Evolutionary conservation across 2,797 vertebrate species (phyloP).

Genomic region (Periophthalmus magnuspinnatus): DNA sequence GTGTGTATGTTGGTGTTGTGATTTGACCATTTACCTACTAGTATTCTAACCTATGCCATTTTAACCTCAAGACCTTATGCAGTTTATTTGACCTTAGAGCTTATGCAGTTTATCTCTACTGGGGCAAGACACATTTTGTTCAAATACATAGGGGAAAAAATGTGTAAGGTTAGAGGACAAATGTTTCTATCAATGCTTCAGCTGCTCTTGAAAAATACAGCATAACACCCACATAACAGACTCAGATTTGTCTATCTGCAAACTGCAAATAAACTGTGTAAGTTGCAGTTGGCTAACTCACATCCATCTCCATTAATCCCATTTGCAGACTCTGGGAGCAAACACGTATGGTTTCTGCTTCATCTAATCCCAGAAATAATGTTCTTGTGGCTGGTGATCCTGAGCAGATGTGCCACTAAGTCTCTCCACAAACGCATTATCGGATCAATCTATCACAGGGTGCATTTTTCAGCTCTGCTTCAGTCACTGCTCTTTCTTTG

Average conservation of each 20-base stretch:
- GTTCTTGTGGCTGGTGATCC: background rate
- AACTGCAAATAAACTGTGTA: conserved; percentile 6
- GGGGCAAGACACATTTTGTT: no score
- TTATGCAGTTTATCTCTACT: no score
- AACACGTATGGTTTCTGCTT: background rate
- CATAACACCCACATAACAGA: background rate
- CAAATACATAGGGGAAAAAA: no score
- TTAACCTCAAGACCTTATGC: no score
- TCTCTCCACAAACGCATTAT: conserved; percentile 8
- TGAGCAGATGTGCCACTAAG: conserved; percentile 3
- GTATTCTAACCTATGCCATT: no score
- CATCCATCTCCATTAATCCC: conserved; percentile 10
- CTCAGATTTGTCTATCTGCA: conserved; percentile 2
- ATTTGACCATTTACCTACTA: no score
- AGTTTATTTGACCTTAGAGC: no score
- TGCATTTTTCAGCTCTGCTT: conserved; percentile 10
- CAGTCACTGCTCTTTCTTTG: conserved; percentile 10
- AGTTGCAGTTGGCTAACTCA: background rate
- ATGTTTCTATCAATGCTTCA: background rate
- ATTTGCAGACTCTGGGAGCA: background rate
- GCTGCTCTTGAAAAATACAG: background rate
- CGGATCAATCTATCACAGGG: conserved; percentile 19
- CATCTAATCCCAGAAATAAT: background rate
- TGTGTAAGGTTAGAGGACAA: no score
- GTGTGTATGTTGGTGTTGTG: no score